Percentiles rank a stretch among this genome's conserved stretches.
Evolutionary conservation across 2,113 vertebrate species (phyloP).

Genomic region (Corynorhinus townsendii): DNA sequence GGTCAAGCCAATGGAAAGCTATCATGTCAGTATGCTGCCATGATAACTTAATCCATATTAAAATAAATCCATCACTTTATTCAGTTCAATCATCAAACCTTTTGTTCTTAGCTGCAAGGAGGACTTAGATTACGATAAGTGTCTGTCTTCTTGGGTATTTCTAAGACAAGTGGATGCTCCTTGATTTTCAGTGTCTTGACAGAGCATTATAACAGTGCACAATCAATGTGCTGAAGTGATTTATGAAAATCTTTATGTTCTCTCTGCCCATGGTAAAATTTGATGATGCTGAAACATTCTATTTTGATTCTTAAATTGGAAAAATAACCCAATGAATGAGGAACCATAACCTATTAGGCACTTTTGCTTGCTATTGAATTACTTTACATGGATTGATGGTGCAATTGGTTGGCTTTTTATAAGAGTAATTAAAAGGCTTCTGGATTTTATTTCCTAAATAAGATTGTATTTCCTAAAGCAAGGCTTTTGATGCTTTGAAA

Average conservation of each 20-base stretch:
- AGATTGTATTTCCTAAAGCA: background rate
- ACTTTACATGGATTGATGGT: conserved; percentile 39
- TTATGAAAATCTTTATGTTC: background rate
- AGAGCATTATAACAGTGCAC: background rate
- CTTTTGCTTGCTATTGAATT: conserved; percentile 17
- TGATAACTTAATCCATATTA: conserved; percentile 54
- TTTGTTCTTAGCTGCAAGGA: conserved; percentile 24
- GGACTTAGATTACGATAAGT: background rate
- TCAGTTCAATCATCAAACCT: background rate
- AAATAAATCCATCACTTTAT: conserved; percentile 58
- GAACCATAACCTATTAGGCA: background rate
- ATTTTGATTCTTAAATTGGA: conserved; percentile 15
- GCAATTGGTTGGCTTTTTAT: conserved; percentile 44
- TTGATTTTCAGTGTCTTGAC: background rate
- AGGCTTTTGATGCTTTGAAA: conserved; percentile 37
- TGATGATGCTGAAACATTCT: conserved; percentile 19
- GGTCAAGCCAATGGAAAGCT: background rate
- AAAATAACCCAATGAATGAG: conserved; percentile 35
- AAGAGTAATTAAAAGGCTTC: background rate
- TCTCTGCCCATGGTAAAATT: background rate
- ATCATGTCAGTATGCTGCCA: conserved; percentile 21
- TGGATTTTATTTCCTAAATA: conserved; percentile 43
- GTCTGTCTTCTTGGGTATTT: background rate
- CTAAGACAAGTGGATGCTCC: background rate
- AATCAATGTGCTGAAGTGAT: background rate